Percentiles rank a stretch among this genome's conserved stretches.
phyloP scores from a whole-genome alignment of 2,888 invertebrate species.

The Clepsis dumicolana region DNA sequence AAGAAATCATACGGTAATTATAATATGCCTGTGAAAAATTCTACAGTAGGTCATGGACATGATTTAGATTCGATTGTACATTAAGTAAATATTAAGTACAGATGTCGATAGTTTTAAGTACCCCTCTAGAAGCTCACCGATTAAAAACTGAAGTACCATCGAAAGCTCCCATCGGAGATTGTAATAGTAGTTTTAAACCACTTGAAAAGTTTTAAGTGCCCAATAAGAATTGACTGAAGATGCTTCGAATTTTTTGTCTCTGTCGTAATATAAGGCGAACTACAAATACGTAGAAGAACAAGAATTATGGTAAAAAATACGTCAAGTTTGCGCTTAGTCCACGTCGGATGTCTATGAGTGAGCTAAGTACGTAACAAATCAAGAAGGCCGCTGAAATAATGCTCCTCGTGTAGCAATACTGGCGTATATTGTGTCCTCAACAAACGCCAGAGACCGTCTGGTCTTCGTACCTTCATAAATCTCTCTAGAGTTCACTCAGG shows the following conservation, averaged over 20 bases:
- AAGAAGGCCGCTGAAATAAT: constrained; percentile 33
- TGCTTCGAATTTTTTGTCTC: constrained; percentile 1
- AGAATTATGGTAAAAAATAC: neutral
- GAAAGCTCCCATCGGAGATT: constrained; percentile 6
- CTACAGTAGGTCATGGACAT: no score
- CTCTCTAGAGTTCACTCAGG: constrained; percentile 58
- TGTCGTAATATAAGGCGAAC: neutral
- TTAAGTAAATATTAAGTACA: neutral
- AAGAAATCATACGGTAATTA: no score
- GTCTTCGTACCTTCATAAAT: constrained; percentile 65
- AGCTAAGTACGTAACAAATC: constrained; percentile 39
- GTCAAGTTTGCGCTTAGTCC: constrained; percentile 18
- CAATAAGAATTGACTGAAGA: constrained; percentile 4
- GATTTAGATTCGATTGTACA: no score
- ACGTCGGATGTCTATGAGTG: constrained; percentile 9
- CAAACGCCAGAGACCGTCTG: constrained; percentile 51
- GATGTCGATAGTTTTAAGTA: neutral
- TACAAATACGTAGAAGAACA: no score
- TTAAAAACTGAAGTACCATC: constrained; percentile 11
- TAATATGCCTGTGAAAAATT: no score
- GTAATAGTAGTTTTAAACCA: constrained; percentile 25
- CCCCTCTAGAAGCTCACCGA: constrained; percentile 33
- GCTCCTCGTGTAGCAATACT: constrained; percentile 6
- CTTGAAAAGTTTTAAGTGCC: constrained; percentile 11
- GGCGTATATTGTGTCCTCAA: constrained; percentile 42